phyloP scores from a whole-genome alignment of 2,113 vertebrate species.

The Macaca mulatta region DNA sequence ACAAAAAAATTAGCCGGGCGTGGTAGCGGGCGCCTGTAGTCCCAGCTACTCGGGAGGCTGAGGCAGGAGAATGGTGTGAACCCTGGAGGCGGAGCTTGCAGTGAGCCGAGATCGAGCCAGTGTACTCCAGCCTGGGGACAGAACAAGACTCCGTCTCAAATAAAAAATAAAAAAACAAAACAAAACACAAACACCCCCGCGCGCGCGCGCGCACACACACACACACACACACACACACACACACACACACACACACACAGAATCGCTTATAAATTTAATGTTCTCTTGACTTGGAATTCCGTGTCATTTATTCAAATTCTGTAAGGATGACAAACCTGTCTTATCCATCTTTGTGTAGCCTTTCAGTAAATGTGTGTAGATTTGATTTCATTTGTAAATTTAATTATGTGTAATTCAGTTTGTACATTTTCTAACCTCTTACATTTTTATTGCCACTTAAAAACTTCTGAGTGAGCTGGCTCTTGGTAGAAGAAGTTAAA shows the following conservation, averaged over 20 bases:
- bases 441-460: conserved; percentile 45
- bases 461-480: conserved; percentile 19
- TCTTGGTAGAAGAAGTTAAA: conserved; percentile 7
- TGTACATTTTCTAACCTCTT: conserved; percentile 29
- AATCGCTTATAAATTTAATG: background rate
- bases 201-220: rapidly evolving
- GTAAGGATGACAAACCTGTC: background rate
- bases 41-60: too few species aligned
- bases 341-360: conserved; percentile 2
- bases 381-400: conserved; percentile 44
- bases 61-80: too few species aligned
- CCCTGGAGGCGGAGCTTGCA: too few species aligned
- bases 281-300: conserved; percentile 35
- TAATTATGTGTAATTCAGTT: conserved; percentile 6
- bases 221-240: too few species aligned
- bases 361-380: background rate
- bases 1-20: too few species aligned
- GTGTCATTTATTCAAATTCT: conserved; percentile 26
- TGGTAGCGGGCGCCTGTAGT: too few species aligned
- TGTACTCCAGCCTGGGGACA: too few species aligned
- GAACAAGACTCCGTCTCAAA: too few species aligned
- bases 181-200: too few species aligned
- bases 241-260: background rate
- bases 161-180: too few species aligned
- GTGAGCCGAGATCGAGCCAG: too few species aligned